phyloP scores from a whole-genome alignment of 2,113 vertebrate species.

The Cichladusa arquata region DNA sequence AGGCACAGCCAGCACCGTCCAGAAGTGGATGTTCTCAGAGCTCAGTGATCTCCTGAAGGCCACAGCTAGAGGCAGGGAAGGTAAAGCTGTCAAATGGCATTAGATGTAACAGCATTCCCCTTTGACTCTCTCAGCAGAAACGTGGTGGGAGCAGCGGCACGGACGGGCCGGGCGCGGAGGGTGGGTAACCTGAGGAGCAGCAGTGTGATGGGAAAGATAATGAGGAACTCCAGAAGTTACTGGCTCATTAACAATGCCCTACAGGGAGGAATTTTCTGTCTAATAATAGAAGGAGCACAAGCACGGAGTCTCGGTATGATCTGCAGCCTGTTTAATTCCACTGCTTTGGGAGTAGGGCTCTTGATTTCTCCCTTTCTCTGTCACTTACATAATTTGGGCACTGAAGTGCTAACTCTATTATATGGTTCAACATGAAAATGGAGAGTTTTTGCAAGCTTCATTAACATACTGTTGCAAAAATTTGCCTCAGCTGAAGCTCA shows the following conservation, averaged over 20 bases:
- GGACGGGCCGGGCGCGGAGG: background rate
- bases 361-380: slow-evolving; percentile 43
- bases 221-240: background rate
- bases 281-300: slow-evolving; percentile 35
- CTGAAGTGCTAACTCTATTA: slow-evolving; percentile 62
- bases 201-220: background rate
- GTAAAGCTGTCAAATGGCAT: background rate
- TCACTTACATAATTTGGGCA: slow-evolving; percentile 56
- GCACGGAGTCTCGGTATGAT: slow-evolving; percentile 21
- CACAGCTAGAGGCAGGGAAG: background rate
- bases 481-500: slow-evolving; percentile 20
- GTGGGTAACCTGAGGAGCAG: background rate
- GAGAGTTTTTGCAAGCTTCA: slow-evolving; percentile 38
- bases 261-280: slow-evolving; percentile 32
- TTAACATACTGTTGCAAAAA: slow-evolving; percentile 46
- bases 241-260: slow-evolving; percentile 42
- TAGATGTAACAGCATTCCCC: background rate
- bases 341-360: slow-evolving; percentile 31
- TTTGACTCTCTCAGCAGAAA: background rate
- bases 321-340: slow-evolving; percentile 50
- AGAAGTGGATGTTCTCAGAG: background rate
- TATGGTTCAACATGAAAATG: slow-evolving; percentile 39
- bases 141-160: background rate
- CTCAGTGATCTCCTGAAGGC: background rate
- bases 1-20: background rate